phyloP scores from a whole-genome alignment of 1,140 invertebrate genomes.

The Tetragonula clypearis region DNA sequence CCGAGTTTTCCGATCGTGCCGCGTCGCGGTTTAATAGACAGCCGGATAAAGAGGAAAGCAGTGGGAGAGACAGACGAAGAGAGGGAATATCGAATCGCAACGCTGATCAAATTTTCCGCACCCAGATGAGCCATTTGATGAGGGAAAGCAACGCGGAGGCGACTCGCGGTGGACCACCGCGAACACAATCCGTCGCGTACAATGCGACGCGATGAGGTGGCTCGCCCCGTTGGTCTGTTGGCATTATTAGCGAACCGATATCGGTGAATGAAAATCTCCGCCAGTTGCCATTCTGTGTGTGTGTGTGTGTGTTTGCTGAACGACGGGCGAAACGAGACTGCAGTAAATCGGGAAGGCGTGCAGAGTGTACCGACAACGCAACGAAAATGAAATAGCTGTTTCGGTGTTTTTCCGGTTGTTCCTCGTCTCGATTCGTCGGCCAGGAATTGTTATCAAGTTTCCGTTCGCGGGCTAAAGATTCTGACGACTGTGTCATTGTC shows the following conservation, averaged over 20 bases:
- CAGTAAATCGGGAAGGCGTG: slow-evolving; percentile 47
- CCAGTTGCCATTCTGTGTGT: not conserved
- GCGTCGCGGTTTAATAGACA: slow-evolving; percentile 28
- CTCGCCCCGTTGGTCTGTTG: slow-evolving; percentile 1
- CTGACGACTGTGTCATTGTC: not conserved
- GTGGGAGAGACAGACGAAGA: not conserved
- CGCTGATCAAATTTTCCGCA: slow-evolving; percentile 44
- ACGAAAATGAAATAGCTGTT: not conserved
- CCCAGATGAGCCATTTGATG: slow-evolving; percentile 30
- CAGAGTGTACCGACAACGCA: too few species aligned
- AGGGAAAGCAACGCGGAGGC: slow-evolving; percentile 40
- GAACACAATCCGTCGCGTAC: slow-evolving; percentile 41
- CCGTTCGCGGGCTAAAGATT: not conserved
- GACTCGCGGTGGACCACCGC: slow-evolving; percentile 43
- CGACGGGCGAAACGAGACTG: slow-evolving; percentile 43
- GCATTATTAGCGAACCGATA: slow-evolving; percentile 57
- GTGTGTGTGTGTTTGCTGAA: slow-evolving; percentile 6
- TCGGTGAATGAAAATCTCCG: slow-evolving; percentile 58
- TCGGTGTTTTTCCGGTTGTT: not conserved
- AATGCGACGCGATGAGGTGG: slow-evolving; percentile 43
- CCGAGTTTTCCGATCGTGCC: not conserved
- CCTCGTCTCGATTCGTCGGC: too few species aligned
- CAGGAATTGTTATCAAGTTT: not conserved
- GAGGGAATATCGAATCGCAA: slow-evolving; percentile 15
- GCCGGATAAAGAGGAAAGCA: slow-evolving; percentile 1